Base-by-base conservation (phyloP, 2,113 vertebrate species). In the Hemicordylus capensis region DNA sequence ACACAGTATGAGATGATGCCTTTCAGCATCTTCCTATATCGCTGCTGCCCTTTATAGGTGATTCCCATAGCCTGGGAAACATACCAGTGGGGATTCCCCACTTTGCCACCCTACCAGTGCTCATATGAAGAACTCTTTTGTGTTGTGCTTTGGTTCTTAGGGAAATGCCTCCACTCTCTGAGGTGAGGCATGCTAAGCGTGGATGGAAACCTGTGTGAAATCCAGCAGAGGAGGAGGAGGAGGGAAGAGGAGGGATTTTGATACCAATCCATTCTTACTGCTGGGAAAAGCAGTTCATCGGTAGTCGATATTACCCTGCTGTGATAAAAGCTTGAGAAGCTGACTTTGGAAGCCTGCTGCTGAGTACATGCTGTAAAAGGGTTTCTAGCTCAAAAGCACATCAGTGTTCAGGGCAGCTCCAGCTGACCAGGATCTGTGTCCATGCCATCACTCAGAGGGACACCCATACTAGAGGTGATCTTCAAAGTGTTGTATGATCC, bases 301-400 rank as follows among this genome's bases (percentile, higher is more conserved):
- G 86, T 74, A 90, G 90, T 82, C 86, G 20, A 92, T 94, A 59
- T 19, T 37, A 48, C 73, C 91, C 93, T 28, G 87, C 92, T 94
- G 92, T 44, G 93, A 89, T 94, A 94, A 93, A 93, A 95, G 92
- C 93, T 88, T 89, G 82, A 93, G 92, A 83, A 95, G 87, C 88
- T 83, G 89, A 78, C 91, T 84, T 87, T 89, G 67, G 90, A 87
- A 89, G 90, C 92, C 93, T 88, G 85, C 93, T 81, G 92, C 0
- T 82, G 88, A 78, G 88, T 92, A 75, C 90, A 77, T 0, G 87
- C 86, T 89, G 10, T 69, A 28, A 77, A 86, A 83, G 6, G 17
- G 86, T 44, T 91, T 48, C 86, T 76, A 63, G 89, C 76, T 28
- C 6, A 83, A 63, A 88, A 78, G 90, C 83, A 76, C 75, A 86